Evolutionary conservation across 2,888 invertebrate species (phyloP), one percentile per base, ranked within the genome.

Genomic region (Andrena praecox): DNA sequence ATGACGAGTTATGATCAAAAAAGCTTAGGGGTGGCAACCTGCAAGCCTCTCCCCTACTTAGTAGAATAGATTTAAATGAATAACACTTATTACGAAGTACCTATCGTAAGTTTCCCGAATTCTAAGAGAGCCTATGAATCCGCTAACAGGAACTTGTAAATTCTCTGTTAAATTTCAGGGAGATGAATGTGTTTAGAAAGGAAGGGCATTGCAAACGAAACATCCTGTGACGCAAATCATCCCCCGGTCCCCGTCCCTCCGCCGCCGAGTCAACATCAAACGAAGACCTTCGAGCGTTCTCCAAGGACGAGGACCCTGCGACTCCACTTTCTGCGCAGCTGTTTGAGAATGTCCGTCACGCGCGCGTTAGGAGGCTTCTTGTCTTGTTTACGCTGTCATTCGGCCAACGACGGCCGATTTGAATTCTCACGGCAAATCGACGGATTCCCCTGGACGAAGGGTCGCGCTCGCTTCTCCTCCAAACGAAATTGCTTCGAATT

Each of bases 331-430:
- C 56, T 27, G 24, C 56, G 56, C 20, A 56, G 24, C 62, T 82
- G 62, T 74, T 85, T 78, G 66, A 71, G 80, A 31, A 89, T 88
- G 90, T 82, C 60, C 77, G 87, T 85, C 89, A 89, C 90, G 89
- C 78, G 59, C 78, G 74, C 77, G 82, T 86, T 82, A 88, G 80
- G 60, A 87, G 83, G 72, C 90, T 85, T 84, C 85, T 56, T 76
- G 85, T 79, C 87, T 90, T 89, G 89, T 89, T 89, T 89, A 90
- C 90, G 87, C 87, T 85, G 85, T 85, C 87, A 85, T 89, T 90
- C 85, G 85, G 64, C 71, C 87, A 77, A 76, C 84, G 81, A 76
- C 71, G 76, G 62, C 63, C 84, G 78, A 89, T 90, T 88, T 90
- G 85, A 89, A 89, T 89, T 90, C 89, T 85, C 54, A 66, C 78